phyloP scores from a whole-genome alignment of 2,797 vertebrate genomes.

The Lophotriccus pileatus region DNA sequence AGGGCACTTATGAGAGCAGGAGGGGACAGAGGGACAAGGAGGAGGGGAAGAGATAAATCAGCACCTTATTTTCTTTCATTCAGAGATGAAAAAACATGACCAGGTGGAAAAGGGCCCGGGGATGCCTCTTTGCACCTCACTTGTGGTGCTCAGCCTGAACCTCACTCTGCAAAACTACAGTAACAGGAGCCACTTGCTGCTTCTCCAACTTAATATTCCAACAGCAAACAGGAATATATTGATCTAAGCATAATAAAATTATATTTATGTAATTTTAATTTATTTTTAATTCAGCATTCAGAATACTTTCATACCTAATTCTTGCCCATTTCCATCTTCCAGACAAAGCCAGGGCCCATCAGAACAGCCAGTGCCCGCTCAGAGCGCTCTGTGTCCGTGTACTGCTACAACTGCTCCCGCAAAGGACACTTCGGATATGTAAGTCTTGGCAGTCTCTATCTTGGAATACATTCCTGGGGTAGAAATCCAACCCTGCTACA shows the following conservation, averaged over 20 bases:
- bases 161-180: background rate
- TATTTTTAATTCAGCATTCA: background rate
- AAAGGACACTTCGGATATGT: constrained; percentile 78
- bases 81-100: background rate
- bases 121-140: background rate
- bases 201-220: background rate
- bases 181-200: background rate
- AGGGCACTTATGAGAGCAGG: background rate
- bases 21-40: background rate
- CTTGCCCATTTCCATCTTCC: constrained; percentile 30
- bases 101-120: background rate
- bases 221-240: background rate
- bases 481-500: fast-evolving
- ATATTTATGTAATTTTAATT: background rate
- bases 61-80: background rate
- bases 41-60: background rate
- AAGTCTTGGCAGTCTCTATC: constrained; percentile 37
- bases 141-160: background rate
- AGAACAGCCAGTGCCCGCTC: constrained; percentile 9
- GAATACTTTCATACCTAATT: background rate
- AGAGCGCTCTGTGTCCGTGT: constrained; percentile 27
- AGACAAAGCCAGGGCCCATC: constrained; percentile 78
- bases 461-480: too few relatives aligned
- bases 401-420: constrained; percentile 80
- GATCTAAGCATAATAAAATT: background rate